Evolutionary conservation across 1,140 invertebrate genomes (phyloP), one percentile per base, ranked within the genome.

Genomic region (Colletes gigas): DNA sequence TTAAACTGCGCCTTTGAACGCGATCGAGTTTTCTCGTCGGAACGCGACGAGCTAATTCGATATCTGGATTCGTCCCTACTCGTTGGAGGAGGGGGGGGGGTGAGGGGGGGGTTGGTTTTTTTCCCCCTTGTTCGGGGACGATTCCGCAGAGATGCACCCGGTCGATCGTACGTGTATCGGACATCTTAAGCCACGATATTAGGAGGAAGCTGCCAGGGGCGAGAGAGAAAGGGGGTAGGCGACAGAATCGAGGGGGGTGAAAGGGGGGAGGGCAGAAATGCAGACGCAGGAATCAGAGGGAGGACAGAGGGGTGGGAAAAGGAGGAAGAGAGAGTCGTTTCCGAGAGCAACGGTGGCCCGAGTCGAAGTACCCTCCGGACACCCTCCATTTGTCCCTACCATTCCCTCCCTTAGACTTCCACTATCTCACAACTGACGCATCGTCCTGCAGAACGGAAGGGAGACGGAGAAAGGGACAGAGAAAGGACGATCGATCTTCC

Each of bases 171-270:
- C 83, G 71, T 86, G 79, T 85, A 85, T 86, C 84, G 83, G 83
- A 85, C 79, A 79, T 86, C 84, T 86, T 76, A 83, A 85, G 83
- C 84, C 62, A 76, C 67, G 83, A 86, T 86, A 86, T 85, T 85
- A 86, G 83, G 71, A 82, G 60, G 50, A 62, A 55, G 55, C 65
- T 30, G 30, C 30, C 30, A 30, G 30, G 39, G 39, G 6, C 65
- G 60, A 52, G 8, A 14, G 21, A 74, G 66, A 66, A 76, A 74
- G 71, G 78, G 30, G 30, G n/a, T 1, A 17, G 41, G 17, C 68
- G 65, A 59, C 12, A 41, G 21, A 54, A 52, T 30, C 44, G 15
- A n/a, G 21, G 30, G 19, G 15, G 17, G 4, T 50, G 14, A 17
- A 6, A 41, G 14, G 55, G 60, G 62, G 69, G 72, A 14, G 62